Conservation (phyloP, 2,113 vertebrate species). For the Sapajus apella region DNA sequence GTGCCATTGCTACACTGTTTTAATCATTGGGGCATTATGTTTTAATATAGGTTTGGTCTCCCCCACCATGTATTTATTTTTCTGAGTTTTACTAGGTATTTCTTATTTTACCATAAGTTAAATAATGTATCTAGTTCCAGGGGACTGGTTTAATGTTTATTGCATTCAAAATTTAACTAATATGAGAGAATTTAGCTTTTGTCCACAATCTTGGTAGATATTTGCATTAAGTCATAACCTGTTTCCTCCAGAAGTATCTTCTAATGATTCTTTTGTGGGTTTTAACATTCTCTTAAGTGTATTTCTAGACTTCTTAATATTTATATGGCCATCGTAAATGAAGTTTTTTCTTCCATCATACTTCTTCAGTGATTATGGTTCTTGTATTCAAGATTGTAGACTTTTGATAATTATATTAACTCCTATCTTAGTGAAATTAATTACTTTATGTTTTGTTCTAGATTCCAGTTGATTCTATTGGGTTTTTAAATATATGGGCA, state of each 20-base stretch:
- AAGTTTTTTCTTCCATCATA: neutral
- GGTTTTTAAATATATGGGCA: neutral
- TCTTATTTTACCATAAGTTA: neutral
- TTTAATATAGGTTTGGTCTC: neutral
- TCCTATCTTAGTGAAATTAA: neutral
- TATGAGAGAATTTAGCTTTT: neutral
- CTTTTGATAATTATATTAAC: neutral
- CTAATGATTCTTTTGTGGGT: neutral
- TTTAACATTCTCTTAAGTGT: neutral
- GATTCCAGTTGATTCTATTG: neutral
- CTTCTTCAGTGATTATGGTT: neutral
- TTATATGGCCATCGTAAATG: neutral
- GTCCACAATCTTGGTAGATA: neutral
- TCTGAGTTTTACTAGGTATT: neutral
- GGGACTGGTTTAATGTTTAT: neutral
- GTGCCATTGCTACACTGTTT: neutral
- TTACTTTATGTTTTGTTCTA: neutral
- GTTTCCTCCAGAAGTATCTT: neutral
- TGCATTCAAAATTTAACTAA: neutral
- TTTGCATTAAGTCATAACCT: neutral
- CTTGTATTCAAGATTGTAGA: neutral
- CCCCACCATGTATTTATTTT: neutral
- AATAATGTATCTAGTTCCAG: neutral
- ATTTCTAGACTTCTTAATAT: neutral
- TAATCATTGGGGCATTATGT: neutral